phyloP scores from a whole-genome alignment of 2,113 vertebrate genomes.

The Datnioides undecimradiatus region DNA sequence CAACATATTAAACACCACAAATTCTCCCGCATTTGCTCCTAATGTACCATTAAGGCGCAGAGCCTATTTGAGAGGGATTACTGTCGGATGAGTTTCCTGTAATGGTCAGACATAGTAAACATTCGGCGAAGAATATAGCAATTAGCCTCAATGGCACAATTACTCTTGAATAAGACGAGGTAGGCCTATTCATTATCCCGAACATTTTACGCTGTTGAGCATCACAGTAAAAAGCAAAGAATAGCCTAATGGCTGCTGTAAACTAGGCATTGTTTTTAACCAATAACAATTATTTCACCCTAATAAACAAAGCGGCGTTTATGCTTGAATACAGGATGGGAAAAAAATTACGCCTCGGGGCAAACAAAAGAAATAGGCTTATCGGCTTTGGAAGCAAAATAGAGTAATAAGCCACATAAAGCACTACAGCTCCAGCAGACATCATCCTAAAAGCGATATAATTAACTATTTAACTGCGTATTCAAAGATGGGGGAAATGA shows the following conservation, averaged over 20 bases:
- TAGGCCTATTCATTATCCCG: conserved; percentile 51
- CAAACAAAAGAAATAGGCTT: conserved; percentile 45
- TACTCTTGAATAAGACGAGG: conserved; percentile 54
- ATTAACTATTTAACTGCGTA: conserved; percentile 45
- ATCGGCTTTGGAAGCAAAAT: conserved; percentile 43
- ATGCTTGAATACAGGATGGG: conserved; percentile 38
- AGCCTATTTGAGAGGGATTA: conserved; percentile 40
- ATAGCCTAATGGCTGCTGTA: conserved; percentile 49
- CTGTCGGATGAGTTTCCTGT: conserved; percentile 33
- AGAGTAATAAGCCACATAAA: conserved; percentile 35
- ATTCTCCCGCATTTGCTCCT: conserved; percentile 1
- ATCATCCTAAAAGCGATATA: conserved; percentile 47
- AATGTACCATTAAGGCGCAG: conserved; percentile 25
- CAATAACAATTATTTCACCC: conserved; percentile 61
- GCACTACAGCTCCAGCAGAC: conserved; percentile 26
- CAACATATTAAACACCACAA: background rate
- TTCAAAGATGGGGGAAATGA: conserved; percentile 39
- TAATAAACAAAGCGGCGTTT: conserved; percentile 59
- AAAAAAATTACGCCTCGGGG: conserved; percentile 34
- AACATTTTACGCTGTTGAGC: conserved; percentile 48
- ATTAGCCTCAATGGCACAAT: conserved; percentile 60
- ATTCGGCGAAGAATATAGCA: conserved; percentile 47
- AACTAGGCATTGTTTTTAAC: conserved; percentile 61
- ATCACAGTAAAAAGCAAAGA: conserved; percentile 42
- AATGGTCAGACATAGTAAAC: conserved; percentile 42